A percentile compares a stretch with the other conserved stretches of the same genome.
phyloP scores from a whole-genome alignment of 2,888 invertebrate species.

The Drosophila nigritarsus region DNA sequence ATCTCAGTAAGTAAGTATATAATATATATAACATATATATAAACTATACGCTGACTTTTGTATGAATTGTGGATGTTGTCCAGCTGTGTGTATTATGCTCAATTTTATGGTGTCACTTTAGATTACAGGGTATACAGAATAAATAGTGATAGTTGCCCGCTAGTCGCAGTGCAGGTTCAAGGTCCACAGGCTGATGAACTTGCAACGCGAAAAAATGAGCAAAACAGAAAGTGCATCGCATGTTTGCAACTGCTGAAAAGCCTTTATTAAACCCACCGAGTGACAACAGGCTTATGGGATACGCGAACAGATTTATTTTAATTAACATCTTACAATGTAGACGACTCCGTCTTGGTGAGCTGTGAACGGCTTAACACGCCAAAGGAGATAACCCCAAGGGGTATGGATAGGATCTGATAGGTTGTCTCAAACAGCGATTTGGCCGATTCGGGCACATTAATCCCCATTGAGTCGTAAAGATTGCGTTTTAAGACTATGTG shows the following conservation, averaged over 20 bases:
- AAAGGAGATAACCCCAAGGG: background rate
- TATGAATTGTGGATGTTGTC: background rate
- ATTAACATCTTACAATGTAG: background rate
- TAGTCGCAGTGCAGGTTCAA: slow-evolving; percentile 21
- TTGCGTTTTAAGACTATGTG: background rate
- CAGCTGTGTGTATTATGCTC: background rate
- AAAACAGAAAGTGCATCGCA: slow-evolving; percentile 23
- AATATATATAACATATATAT: too few species aligned
- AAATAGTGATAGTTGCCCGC: slow-evolving; percentile 14
- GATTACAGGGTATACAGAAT: slow-evolving; percentile 14
- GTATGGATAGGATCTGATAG: background rate
- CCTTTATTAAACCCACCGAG: background rate
- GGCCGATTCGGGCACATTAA: background rate
- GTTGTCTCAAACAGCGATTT: background rate
- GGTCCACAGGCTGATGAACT: slow-evolving; percentile 29
- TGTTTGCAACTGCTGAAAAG: background rate
- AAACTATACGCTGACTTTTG: background rate
- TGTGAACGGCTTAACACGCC: background rate
- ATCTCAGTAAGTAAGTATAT: background rate
- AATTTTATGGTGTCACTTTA: background rate
- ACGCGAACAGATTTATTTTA: background rate
- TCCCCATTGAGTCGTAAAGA: background rate
- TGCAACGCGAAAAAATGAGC: background rate
- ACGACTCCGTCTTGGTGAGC: background rate
- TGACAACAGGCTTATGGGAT: slow-evolving; percentile 5